Evolutionary conservation across 1,140 invertebrate species (phyloP), one percentile per base, ranked within the genome.

Genomic region (Lepidurus couesii): DNA sequence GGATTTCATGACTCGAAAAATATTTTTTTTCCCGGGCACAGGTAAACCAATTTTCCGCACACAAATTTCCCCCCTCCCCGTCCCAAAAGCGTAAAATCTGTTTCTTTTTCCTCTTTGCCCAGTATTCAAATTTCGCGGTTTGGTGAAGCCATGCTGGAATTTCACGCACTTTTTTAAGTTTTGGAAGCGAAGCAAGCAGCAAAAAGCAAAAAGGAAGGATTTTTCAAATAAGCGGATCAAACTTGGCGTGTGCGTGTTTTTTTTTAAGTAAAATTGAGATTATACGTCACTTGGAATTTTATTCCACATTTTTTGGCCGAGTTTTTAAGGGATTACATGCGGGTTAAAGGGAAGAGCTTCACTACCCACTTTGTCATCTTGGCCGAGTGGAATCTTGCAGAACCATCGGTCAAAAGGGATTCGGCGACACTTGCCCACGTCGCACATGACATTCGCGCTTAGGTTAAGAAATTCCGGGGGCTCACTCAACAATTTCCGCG

Each of bases 391-490:
- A 65, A 65, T 65, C 53, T 65, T 65, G 53, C 53, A 65, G 53
- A 65, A 65, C 53, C 53, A 65, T n/a, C 53, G 53, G 53, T 65
- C 53, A 65, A 65, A 65, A 21, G 53, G 53, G 21, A 65, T 65
- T 65, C 53, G 8, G 21, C 53, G 53, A 65, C 53, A 65, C 53
- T 65, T 65, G 53, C 53, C 53, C 53, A 65, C 53, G 53, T 65
- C 53, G 53, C 53, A 65, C 53, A 65, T 65, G 53, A 65, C 53
- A 65, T 65, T 65, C 53, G 53, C 53, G 53, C 53, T 65, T 65
- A 7, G 13, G 53, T 65, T n/a, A 65, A 65, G 53, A 65, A 21
- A 65, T 65, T 65, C 13, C 53, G 16, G 16, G 53, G 53, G 53
- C 53, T 65, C 53, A 65, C 53, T 65, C 53, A 7, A 21, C 53